Percentiles rank a stretch among this genome's conserved stretches.
phyloP scores from a whole-genome alignment of 2,888 invertebrate species.

The Tyria jacobaeae region DNA sequence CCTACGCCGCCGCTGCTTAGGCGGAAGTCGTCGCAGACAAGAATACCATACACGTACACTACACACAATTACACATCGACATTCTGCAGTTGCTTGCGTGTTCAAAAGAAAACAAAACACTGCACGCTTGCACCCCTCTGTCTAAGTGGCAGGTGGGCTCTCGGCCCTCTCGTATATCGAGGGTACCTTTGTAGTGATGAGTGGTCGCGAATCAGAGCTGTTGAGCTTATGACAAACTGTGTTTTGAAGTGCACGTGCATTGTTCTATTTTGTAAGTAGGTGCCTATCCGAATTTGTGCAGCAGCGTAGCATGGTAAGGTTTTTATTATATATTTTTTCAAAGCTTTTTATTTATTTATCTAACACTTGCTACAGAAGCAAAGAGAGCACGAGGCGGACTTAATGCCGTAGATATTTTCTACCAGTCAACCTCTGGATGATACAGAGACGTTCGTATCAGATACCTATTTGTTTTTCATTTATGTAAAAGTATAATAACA shows the following conservation, averaged over 20 bases:
- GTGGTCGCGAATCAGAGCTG: slow-evolving; percentile 43
- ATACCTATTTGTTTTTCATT: no score
- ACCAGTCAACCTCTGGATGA: no score
- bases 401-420: no score
- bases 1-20: neutral
- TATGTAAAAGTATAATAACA: no score
- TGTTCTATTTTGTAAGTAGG: slow-evolving; percentile 10
- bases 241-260: slow-evolving; percentile 11
- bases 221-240: slow-evolving; percentile 20
- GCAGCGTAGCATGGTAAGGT: neutral
- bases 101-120: slow-evolving; percentile 42
- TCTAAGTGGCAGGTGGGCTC: slow-evolving; percentile 61
- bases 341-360: no score
- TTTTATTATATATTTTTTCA: no score
- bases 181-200: slow-evolving; percentile 45
- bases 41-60: neutral
- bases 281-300: neutral
- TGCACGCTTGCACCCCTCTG: slow-evolving; percentile 38
- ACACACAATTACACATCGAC: slow-evolving; percentile 10
- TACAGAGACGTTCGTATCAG: no score
- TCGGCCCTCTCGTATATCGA: slow-evolving; percentile 50
- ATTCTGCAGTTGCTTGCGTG: slow-evolving; percentile 24
- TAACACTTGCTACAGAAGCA: no score
- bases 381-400: no score
- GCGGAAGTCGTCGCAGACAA: neutral